Percentiles rank a stretch among this genome's conserved stretches.
These are phyloP conservation scores for Euplexia lucipara DNA, from an alignment of 2,888 invertebrate species.

Conservation along the genomic window DNA sequence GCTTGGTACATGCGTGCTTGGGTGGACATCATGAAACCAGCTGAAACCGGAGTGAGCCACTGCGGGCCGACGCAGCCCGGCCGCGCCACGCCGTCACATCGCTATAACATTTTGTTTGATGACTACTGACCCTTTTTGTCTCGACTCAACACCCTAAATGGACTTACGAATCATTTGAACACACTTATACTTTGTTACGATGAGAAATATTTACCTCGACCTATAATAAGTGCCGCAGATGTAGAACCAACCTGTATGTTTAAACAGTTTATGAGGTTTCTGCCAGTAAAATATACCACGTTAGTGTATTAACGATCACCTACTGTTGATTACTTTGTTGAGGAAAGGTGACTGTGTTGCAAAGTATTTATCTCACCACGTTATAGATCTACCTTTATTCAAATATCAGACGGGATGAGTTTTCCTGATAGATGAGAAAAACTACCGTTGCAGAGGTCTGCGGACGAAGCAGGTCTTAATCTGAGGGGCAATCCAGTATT, in stretches of 20 bases:
- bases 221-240: slow-evolving; percentile 4
- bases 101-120: slow-evolving; percentile 63
- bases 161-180: slow-evolving; percentile 73
- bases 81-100: slow-evolving; percentile 47
- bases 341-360: not conserved
- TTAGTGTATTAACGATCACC: slow-evolving; percentile 6
- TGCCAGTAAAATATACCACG: slow-evolving; percentile 23
- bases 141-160: slow-evolving; percentile 71
- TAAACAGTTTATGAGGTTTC: slow-evolving; percentile 31
- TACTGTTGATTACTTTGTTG: slow-evolving; percentile 18
- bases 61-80: slow-evolving; percentile 58
- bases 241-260: slow-evolving; percentile 11
- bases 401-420: too few species aligned
- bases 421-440: not conserved
- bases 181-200: slow-evolving; percentile 11
- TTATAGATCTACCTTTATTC: too few species aligned
- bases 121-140: slow-evolving; percentile 73
- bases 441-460: not conserved
- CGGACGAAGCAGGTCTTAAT: too few species aligned
- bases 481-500: too few species aligned
- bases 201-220: slow-evolving; percentile 25
- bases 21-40: slow-evolving; percentile 61
- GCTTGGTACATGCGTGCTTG: slow-evolving; percentile 61
- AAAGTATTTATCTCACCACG: not conserved
- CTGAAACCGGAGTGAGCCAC: slow-evolving; percentile 68